A percentile compares a stretch with the other conserved stretches of the same genome.
phyloP scores from a whole-genome alignment of 2,113 vertebrate species.

The Brachypodius melanocephalos region DNA sequence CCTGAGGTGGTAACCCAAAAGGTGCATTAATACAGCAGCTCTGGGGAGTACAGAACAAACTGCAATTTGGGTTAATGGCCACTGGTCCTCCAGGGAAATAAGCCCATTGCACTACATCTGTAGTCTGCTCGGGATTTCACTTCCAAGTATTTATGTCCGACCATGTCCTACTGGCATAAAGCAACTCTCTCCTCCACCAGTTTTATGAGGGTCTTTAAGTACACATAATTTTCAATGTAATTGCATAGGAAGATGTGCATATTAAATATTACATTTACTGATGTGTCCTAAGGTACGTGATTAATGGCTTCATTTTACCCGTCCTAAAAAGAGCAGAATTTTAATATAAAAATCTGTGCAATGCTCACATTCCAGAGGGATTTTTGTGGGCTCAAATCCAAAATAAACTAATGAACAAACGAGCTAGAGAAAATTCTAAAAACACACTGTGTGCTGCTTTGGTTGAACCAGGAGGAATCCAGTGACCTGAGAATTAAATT shows the following conservation, averaged over 20 bases:
- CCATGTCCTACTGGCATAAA: neutral
- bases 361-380: neutral
- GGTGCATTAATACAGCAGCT: neutral
- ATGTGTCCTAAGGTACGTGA: neutral
- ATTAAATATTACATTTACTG: slow-evolving; percentile 43
- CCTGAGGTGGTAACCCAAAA: neutral
- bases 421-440: slow-evolving; percentile 3
- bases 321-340: slow-evolving; percentile 22
- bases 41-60: neutral
- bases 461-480: slow-evolving; percentile 24
- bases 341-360: neutral
- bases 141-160: neutral
- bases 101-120: neutral
- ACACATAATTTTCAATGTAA: neutral
- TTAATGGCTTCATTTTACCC: neutral
- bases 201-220: slow-evolving; percentile 37
- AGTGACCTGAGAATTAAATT: slow-evolving; percentile 32
- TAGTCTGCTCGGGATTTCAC: neutral
- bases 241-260: neutral
- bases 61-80: neutral
- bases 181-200: neutral
- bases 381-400: neutral
- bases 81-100: neutral
- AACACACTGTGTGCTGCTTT: slow-evolving; percentile 8
- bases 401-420: neutral